Evolutionary conservation across 1,140 invertebrate species (phyloP), one percentile per base, ranked within the genome.

Genomic region (Euwallacea similis): DNA sequence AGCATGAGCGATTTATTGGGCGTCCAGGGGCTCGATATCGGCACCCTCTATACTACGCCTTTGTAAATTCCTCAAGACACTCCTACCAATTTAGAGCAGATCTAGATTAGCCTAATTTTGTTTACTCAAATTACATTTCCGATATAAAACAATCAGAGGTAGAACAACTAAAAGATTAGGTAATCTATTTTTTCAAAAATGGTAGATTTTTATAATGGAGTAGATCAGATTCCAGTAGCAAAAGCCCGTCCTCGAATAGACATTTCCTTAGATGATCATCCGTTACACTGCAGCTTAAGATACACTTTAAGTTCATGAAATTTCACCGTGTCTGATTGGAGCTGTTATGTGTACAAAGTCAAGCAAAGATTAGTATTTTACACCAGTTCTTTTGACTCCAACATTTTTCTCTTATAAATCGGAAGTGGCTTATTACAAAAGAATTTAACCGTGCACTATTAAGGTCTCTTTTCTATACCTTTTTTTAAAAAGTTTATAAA

Each of bases 1-100:
- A 88, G 86, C 44, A 88, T 90, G 84, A 89, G 85, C 77, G 89
- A 90, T 77, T 79, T 91, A 47, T 80, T 90, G 8, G 87, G 87
- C 1, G 85, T 90, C 16, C 89, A 88, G 74, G 85, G 88, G 44
- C 82, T 91, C 21, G 88, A 90, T 73, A 82, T 90, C 77, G 66
- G 72, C 13, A 84, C 87, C 11, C 82, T 89, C 6, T 90, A 90
- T 79, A 76, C 79, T 21, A 70, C 79, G 70, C 87, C 85, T 2
- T n/a, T 71, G 6, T 71, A 71, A 71, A 47, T 7, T 33, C 21
- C 1, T 33, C 21, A 33, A 1, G 21, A 33, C 4, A 33, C 21
- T 33, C 4, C 21, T 33, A 33, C 21, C 21, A 33, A 33, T 33
- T 33, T 33, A 33, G 21, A 1, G 4, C 21, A 33, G 21, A 33